These are phyloP conservation scores for Embidobia sp. DNA, from an alignment of 2,888 invertebrate species.

Conservation along the genomic window DNA sequence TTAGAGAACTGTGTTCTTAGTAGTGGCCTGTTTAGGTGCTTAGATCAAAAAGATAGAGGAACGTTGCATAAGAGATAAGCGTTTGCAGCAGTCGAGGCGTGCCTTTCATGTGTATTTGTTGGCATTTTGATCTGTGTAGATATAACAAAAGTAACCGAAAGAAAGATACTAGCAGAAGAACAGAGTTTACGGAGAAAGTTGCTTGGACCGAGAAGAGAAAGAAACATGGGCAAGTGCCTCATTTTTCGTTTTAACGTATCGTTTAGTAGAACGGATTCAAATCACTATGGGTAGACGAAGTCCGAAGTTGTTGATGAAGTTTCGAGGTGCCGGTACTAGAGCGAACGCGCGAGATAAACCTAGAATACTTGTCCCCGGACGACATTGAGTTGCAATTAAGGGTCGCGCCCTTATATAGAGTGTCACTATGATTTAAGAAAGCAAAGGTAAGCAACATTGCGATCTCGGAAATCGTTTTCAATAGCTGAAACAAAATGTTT, in stretches of 20 bases:
- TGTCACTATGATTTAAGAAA: conserved; percentile 18
- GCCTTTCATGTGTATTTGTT: conserved; percentile 81
- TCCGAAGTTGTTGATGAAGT: conserved; percentile 70
- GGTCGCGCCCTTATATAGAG: conserved; percentile 20
- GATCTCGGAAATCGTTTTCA: conserved; percentile 33
- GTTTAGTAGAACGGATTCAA: conserved; percentile 64
- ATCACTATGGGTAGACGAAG: conserved; percentile 70
- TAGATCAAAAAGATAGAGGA: conserved; percentile 73
- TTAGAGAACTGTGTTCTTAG: conserved; percentile 79
- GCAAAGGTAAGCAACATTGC: conserved; percentile 4
- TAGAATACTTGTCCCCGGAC: conserved; percentile 6
- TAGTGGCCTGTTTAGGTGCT: conserved; percentile 80
- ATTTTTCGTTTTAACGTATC: conserved; percentile 73
- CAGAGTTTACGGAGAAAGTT: conserved; percentile 24
- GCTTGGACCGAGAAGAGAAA: conserved; percentile 56
- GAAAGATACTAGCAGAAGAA: conserved; percentile 28
- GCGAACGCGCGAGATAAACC: conserved; percentile 22
- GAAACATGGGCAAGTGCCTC: conserved; percentile 78
- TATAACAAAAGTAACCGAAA: conserved; percentile 55
- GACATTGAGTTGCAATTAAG: conserved; percentile 22
- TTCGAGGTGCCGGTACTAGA: conserved; percentile 67
- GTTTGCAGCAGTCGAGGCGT: conserved; percentile 81
- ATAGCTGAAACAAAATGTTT: conserved; percentile 32
- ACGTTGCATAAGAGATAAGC: conserved; percentile 73
- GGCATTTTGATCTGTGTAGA: conserved; percentile 78